Conservation (phyloP, 2,797 vertebrate species). For the Lophius americanus region DNA sequence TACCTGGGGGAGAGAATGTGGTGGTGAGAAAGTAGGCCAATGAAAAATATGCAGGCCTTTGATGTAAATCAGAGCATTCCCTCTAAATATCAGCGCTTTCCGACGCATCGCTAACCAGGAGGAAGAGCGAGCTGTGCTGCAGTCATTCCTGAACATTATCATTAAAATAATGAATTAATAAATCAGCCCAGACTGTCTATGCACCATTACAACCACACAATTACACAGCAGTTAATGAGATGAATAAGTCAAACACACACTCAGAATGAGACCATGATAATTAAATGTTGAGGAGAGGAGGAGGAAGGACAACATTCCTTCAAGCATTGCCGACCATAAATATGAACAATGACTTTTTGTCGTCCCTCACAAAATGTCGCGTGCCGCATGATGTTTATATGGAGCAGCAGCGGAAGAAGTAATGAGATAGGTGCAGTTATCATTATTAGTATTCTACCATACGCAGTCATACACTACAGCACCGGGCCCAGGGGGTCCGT, state of each 20-base stretch:
- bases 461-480: too few relatives aligned
- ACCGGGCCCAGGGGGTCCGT: too few relatives aligned
- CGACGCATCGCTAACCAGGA: conserved; percentile 49
- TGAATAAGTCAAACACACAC: conserved; percentile 9
- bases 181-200: conserved; percentile 27
- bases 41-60: conserved; percentile 79
- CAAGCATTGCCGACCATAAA: not conserved
- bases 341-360: not conserved
- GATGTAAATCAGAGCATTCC: conserved; percentile 81
- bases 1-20: conserved; percentile 84
- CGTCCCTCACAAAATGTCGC: too few relatives aligned
- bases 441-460: too few relatives aligned
- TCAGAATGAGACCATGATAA: conserved; percentile 10
- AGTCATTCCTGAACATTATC: conserved; percentile 53
- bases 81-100: conserved; percentile 76
- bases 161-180: conserved; percentile 45
- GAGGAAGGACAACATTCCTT: too few relatives aligned
- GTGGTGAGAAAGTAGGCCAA: conserved; percentile 80
- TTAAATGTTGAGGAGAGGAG: not conserved
- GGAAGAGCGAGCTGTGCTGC: conserved; percentile 38
- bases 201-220: conserved; percentile 3
- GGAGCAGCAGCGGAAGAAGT: not conserved
- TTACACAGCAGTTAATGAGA: conserved; percentile 18
- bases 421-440: not conserved
- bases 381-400: not conserved